A percentile compares a stretch with the other conserved stretches of the same genome.
Conservation (phyloP, 2,797 vertebrate genomes). For the Xiphophorus birchmanni region DNA sequence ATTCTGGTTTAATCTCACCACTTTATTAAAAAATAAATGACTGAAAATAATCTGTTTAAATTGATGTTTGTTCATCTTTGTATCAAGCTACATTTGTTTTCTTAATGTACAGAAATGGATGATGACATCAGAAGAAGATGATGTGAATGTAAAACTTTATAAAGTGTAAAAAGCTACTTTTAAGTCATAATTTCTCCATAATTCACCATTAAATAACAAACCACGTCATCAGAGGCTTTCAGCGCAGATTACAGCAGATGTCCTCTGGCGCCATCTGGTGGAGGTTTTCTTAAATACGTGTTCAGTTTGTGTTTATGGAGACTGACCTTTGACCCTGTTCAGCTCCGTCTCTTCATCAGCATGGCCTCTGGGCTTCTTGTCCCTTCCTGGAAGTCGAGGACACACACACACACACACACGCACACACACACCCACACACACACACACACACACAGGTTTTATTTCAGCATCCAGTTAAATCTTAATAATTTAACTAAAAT, state of each 20-base stretch:
- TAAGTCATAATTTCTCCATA: background rate
- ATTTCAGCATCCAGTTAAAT: background rate
- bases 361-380: conserved; percentile 9
- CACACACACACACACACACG: background rate
- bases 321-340: conserved; percentile 65
- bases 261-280: conserved; percentile 38
- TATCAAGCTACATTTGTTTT: background rate
- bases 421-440: no score
- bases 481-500: background rate
- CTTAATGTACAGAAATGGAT: background rate
- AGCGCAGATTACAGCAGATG: no score
- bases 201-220: background rate
- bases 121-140: background rate
- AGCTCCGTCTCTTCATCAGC: conserved; percentile 60
- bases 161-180: background rate
- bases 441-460: no score
- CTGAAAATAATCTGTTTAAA: background rate
- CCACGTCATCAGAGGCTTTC: no score
- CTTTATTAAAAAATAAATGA: background rate
- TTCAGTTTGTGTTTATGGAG: accelerated
- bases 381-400: conserved; percentile 30
- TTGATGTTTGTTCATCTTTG: background rate
- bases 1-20: background rate
- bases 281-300: no score
- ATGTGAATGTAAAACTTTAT: background rate